Base-by-base conservation (phyloP, 1,140 invertebrate species). In the Leptinotarsa lineolata region DNA sequence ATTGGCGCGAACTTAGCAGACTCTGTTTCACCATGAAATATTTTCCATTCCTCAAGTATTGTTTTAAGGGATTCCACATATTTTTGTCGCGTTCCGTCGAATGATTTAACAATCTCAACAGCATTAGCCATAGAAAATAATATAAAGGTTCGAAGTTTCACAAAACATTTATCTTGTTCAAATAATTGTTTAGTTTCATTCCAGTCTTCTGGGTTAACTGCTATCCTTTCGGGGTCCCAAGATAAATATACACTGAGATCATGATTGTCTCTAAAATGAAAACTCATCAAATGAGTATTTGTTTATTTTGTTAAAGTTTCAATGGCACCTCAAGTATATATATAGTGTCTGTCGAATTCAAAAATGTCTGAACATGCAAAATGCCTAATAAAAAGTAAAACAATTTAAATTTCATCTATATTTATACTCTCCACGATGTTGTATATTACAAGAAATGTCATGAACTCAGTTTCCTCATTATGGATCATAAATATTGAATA, bases 171-270 rank as follows among this genome's bases (percentile, higher is more conserved):
- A 67, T 83, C 77, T 69, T 83, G 82, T 30, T 68, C 65, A 70
- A 80, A 80, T 12, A 81, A 70, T 1, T 58, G 48, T 73, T 76
- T 74, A 12, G 80, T 74, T 60, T 81, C 77, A 67, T 76, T 68
- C 67, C 68, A 80, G 22, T 80, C 65, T 74, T 82, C 82, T 0
- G 79, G 68, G 0, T 76, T 63, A 15, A 67, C 67, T n/a, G 77
- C 54, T 11, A 79, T 75, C 20, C 82, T 72, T 73, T 82, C 80
- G 1, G 89, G 88, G 78, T 90, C 88, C 87, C 88, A 91, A 68
- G 84, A 87, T 13, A 89, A 83, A 65, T 88, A 87, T 0, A 88
- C 88, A 45, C 85, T 85, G 15, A 90, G 81, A 76, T 91, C 90
- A 22, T 88, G 86, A 82, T 91, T 90, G 78, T 90, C 89, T 59